A percentile compares a stretch with the other conserved stretches of the same genome.
These are phyloP conservation scores for Cuculus canorus DNA, from an alignment of 2,797 vertebrate genomes.

Conservation along the genomic window DNA sequence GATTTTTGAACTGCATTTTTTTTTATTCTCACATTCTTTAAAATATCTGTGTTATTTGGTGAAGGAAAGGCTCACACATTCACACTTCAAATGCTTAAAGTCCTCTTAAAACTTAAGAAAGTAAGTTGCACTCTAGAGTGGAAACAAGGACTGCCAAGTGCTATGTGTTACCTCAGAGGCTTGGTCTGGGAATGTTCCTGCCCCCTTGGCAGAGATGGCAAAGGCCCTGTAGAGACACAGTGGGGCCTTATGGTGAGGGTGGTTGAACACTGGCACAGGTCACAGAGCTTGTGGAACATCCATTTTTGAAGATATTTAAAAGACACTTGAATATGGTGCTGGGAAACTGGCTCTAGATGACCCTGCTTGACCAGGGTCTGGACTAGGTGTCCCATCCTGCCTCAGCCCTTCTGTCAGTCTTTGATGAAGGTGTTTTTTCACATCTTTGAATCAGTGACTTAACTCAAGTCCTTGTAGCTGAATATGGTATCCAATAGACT, in stretches of 20 bases:
- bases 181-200: not conserved
- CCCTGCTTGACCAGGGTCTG: not conserved
- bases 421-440: not conserved
- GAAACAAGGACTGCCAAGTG: not conserved
- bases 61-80: not conserved
- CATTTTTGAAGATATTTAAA: not conserved
- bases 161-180: not conserved
- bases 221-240: not conserved
- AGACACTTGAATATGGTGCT: not conserved
- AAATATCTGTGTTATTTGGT: not conserved
- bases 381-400: not conserved
- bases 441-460: not conserved
- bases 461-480: not conserved
- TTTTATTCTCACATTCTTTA: not conserved
- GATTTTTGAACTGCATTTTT: not conserved
- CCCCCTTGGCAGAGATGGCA: not conserved
- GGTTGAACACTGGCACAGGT: not conserved
- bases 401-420: not conserved
- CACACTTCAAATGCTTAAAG: not conserved
- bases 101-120: not conserved
- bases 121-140: not conserved
- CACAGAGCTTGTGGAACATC: not conserved
- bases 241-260: not conserved
- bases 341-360: not conserved
- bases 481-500: not conserved